Evolutionary conservation across 2,797 vertebrate genomes (phyloP).

Genomic region (Luscinia megarhynchos): DNA sequence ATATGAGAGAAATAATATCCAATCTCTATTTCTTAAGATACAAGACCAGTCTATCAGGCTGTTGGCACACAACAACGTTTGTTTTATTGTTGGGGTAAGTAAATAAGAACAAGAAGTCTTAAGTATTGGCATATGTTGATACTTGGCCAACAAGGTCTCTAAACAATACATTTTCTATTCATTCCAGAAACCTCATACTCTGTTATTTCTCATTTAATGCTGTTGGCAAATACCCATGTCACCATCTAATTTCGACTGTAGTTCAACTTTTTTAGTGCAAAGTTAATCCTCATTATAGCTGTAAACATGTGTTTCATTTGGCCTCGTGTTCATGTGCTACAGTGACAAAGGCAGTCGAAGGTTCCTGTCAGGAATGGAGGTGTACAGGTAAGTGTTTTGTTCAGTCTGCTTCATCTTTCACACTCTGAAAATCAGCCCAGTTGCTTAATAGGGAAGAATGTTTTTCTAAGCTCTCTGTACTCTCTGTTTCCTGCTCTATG

Average conservation of each 20-base stretch:
- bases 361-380: slow-evolving; percentile 31
- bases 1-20: slow-evolving; percentile 41
- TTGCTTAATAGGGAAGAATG: not conserved
- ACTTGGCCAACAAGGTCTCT: slow-evolving; percentile 61
- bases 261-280: slow-evolving; percentile 68
- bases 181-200: slow-evolving; percentile 72
- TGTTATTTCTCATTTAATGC: slow-evolving; percentile 72
- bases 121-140: slow-evolving; percentile 77
- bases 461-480: not conserved
- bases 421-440: not conserved
- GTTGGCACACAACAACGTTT: slow-evolving; percentile 71
- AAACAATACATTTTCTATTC: slow-evolving; percentile 73
- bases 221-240: slow-evolving; percentile 74
- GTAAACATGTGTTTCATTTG: slow-evolving; percentile 77
- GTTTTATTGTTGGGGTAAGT: slow-evolving; percentile 74
- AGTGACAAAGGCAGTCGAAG: slow-evolving; percentile 58
- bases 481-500: not conserved
- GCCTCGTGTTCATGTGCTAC: slow-evolving; percentile 29
- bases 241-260: slow-evolving; percentile 71
- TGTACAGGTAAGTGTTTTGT: slow-evolving; percentile 4
- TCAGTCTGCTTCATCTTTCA: not conserved
- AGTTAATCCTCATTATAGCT: slow-evolving; percentile 73
- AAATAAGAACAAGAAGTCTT: slow-evolving; percentile 73
- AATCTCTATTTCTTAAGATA: slow-evolving; percentile 52
- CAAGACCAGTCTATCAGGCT: slow-evolving; percentile 68